These are phyloP conservation scores for Drosophila neutralis DNA, from an alignment of 2,888 invertebrate species.

Conservation along the genomic window DNA sequence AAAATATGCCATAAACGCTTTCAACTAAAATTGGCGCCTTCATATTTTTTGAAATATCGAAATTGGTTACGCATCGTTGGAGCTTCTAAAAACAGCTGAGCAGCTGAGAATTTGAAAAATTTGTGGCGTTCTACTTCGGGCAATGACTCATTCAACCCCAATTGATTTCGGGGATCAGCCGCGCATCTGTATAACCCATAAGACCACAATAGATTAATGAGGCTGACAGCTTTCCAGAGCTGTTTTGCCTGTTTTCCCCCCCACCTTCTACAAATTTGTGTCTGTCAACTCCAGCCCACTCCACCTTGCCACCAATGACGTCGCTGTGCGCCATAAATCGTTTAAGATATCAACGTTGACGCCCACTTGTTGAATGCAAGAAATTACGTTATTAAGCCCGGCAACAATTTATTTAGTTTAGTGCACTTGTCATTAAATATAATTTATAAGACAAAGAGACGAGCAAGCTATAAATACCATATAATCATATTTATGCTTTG, in stretches of 20 bases:
- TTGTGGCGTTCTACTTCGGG: slow-evolving; percentile 15
- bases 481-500: slow-evolving; percentile 58
- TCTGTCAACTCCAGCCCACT: slow-evolving; percentile 15
- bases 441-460: slow-evolving; percentile 62
- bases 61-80: slow-evolving; percentile 25
- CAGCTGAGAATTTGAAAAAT: slow-evolving; percentile 49
- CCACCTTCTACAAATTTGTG: slow-evolving; percentile 33
- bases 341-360: slow-evolving; percentile 49
- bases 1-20: neutral
- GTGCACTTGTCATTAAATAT: slow-evolving; percentile 79
- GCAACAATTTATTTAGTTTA: slow-evolving; percentile 77
- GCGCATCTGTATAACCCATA: slow-evolving; percentile 39
- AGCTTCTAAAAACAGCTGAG: slow-evolving; percentile 9
- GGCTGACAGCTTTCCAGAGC: slow-evolving; percentile 45
- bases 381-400: slow-evolving; percentile 68
- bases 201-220: slow-evolving; percentile 57
- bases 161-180: slow-evolving; percentile 48
- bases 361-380: slow-evolving; percentile 69
- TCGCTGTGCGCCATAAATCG: slow-evolving; percentile 53
- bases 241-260: neutral
- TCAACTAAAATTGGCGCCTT: slow-evolving; percentile 3
- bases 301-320: neutral
- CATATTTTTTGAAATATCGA: slow-evolving; percentile 15
- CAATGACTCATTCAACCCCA: slow-evolving; percentile 56
- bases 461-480: slow-evolving; percentile 31